These are phyloP conservation scores for Cerastis rubricosa DNA, from an alignment of 2,888 invertebrate genomes.

Conservation along the genomic window DNA sequence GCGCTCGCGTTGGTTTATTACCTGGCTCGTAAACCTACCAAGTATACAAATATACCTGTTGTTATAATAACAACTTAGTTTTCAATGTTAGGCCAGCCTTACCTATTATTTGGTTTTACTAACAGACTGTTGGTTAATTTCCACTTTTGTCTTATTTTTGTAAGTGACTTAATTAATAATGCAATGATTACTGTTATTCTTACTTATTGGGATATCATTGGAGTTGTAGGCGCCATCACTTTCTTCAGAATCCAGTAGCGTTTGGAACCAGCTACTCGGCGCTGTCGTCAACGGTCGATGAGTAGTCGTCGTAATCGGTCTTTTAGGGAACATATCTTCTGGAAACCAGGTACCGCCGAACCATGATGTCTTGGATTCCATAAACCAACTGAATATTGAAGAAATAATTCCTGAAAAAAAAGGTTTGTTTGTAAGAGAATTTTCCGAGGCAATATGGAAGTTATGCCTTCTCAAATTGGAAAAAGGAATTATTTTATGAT, in stretches of 20 bases:
- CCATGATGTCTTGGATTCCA: slow-evolving; percentile 82
- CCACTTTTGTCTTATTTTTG: background rate
- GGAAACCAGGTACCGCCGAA: slow-evolving; percentile 88
- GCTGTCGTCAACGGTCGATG: slow-evolving; percentile 74
- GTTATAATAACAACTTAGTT: background rate
- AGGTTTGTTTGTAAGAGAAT: background rate
- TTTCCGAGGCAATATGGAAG: background rate
- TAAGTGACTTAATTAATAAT: background rate
- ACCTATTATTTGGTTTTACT: background rate
- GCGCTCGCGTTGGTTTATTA: slow-evolving; percentile 20
- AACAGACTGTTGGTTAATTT: background rate
- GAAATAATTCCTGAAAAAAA: slow-evolving; percentile 80
- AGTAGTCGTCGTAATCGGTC: slow-evolving; percentile 78
- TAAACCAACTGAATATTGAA: slow-evolving; percentile 82
- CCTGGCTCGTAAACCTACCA: slow-evolving; percentile 11
- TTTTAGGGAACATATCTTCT: slow-evolving; percentile 68
- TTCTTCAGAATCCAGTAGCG: slow-evolving; percentile 84
- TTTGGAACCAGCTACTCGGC: slow-evolving; percentile 84
- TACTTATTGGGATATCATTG: slow-evolving; percentile 66
- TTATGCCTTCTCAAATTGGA: background rate
- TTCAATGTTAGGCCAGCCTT: background rate
- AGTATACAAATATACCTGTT: background rate
- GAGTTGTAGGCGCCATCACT: slow-evolving; percentile 76
- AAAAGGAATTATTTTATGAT: too few species aligned
- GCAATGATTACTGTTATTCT: slow-evolving; percentile 22